Conservation (phyloP, 2,797 vertebrate species). For the Hafferia zeledoni region DNA sequence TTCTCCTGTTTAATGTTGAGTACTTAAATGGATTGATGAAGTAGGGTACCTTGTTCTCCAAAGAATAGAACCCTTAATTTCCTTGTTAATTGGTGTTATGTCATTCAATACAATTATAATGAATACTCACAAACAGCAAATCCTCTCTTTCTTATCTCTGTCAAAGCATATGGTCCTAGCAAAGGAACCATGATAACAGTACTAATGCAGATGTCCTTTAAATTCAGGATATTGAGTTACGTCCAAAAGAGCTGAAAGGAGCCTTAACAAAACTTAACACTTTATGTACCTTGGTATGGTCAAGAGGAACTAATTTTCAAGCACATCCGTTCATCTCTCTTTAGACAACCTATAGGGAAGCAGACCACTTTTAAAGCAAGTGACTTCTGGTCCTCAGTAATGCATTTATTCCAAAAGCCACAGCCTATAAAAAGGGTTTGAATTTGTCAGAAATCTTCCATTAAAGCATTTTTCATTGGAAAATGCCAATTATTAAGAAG, state of each 20-base stretch:
- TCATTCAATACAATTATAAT: constrained; percentile 27
- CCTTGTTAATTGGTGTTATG: constrained; percentile 20
- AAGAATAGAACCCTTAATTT: constrained; percentile 28
- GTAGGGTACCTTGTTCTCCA: background rate
- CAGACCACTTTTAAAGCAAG: background rate
- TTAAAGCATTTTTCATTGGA: background rate
- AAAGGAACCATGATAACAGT: constrained; percentile 11
- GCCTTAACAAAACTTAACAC: background rate
- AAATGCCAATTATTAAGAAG: background rate
- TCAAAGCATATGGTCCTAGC: constrained; percentile 21
- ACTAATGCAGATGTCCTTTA: constrained; percentile 1
- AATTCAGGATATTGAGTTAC: background rate
- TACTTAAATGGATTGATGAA: background rate
- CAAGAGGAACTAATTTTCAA: background rate
- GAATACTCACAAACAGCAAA: constrained; percentile 13
- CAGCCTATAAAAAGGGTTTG: background rate
- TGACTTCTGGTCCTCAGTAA: background rate
- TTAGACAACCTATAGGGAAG: background rate
- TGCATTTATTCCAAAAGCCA: background rate
- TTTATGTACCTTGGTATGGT: background rate
- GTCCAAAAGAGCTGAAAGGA: background rate
- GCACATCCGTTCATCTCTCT: background rate
- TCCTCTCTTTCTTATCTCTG: constrained; percentile 49
- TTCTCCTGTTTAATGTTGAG: background rate
- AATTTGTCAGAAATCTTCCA: background rate